Evolutionary conservation across 2,888 invertebrate species (phyloP), one percentile per base, ranked within the genome.

Genomic region (Elmis aenea): DNA sequence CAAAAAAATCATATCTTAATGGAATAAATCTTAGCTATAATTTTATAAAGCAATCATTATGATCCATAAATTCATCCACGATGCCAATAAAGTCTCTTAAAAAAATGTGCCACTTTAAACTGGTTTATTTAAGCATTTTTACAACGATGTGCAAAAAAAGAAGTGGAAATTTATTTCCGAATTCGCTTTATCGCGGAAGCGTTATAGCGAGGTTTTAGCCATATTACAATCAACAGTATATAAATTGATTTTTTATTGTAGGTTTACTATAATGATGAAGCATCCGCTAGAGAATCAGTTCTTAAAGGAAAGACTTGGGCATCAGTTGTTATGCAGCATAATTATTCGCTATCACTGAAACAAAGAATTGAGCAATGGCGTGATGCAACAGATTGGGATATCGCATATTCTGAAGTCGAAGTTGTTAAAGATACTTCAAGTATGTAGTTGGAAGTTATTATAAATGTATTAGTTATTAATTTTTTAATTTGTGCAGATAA

Each of bases 361-460:
- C 46, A 55, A 2, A 73, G 79, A 14, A 30, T 67, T 10, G 53
- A 60, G 2, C 69, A 73, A 40, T 75, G 76, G 30, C 0, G 34
- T 70, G 84, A 41, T 21, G 56, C 79, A 37, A 74, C 74, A 14
- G 64, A 73, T n/a, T 72, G 67, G 40, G 77, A 77, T 2, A 54
- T 88, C 1, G 66, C 73, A 13, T 68, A 68, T 30, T 81, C 89
- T 0, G 79, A 82, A 3, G 74, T 92, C 40, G 70, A 74, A 36
- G 76, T 90, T 0, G 77, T 77, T 51, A 74, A 89, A 72, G 92
- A 92, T 55, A 84, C 88, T 72, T 85, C 90, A 50, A 92, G 92
- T 92, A 66, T 73, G 75, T 65, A 20, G 13, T 26, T 20, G 10
- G 12, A 10, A 5, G 4, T 9, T 3, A 15, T 23, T 23, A 2